Percentiles rank a stretch among this genome's conserved stretches.
Evolutionary conservation across 2,888 invertebrate species (phyloP).

Genomic region (Synanthedon vespiformis): DNA sequence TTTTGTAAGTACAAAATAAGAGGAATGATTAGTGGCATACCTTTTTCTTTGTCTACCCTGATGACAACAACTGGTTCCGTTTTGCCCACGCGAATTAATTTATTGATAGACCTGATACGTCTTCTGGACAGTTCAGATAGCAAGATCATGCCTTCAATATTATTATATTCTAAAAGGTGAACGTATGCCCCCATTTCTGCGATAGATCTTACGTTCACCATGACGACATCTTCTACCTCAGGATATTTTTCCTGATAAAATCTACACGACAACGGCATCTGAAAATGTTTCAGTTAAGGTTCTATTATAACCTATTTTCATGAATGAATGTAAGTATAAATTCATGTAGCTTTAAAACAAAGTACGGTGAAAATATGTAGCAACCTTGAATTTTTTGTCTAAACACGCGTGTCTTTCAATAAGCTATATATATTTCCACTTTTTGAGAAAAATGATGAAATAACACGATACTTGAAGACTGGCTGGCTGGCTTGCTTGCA

Average conservation of each 20-base stretch:
- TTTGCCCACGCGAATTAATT: conserved; percentile 97
- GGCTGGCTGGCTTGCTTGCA: no score
- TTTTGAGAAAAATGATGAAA: conserved; percentile 45
- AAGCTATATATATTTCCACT: conserved; percentile 13
- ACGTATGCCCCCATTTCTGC: conserved; percentile 99
- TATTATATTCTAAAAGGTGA: conserved; percentile 96
- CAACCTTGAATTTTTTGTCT: conserved; percentile 27
- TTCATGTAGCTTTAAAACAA: not conserved
- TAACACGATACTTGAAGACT: not conserved
- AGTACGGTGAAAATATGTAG: not conserved
- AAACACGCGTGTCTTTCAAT: conserved; percentile 18
- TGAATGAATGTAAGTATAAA: conserved; percentile 9
- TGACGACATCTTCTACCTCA: conserved; percentile 98
- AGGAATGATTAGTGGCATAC: conserved; percentile 42
- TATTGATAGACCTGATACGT: conserved; percentile 99
- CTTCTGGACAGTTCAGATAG: conserved; percentile 97
- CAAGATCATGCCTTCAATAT: conserved; percentile 99
- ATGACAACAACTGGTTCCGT: conserved; percentile 99
- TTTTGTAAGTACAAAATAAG: no score
- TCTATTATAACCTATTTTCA: conserved; percentile 38
- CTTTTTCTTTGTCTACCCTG: conserved; percentile 99
- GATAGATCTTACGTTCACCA: conserved; percentile 98
- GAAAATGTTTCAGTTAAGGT: conserved; percentile 15
- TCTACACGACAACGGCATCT: conserved; percentile 93
- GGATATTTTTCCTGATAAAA: conserved; percentile 98